These are phyloP conservation scores for Leucophenga montana DNA, from an alignment of 2,888 invertebrate species.

Conservation along the genomic window DNA sequence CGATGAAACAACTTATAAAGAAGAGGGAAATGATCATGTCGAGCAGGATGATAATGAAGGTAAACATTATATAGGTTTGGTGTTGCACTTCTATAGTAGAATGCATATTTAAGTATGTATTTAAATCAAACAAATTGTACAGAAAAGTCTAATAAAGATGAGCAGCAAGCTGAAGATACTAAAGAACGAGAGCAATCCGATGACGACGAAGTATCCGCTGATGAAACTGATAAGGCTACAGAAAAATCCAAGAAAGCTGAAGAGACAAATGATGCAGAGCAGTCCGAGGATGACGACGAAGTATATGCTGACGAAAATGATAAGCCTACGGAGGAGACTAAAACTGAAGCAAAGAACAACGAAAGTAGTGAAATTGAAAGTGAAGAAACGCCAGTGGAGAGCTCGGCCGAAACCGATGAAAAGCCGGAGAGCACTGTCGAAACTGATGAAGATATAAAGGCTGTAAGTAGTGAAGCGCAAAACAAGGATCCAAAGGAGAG, in stretches of 20 bases:
- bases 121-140: not conserved
- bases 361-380: no score
- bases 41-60: conserved; percentile 13
- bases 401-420: no score
- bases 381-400: not conserved
- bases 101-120: not conserved
- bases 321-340: not conserved
- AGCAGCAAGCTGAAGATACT: conserved; percentile 19
- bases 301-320: conserved; percentile 27
- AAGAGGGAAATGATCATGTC: conserved; percentile 31
- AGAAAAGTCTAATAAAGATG: not conserved
- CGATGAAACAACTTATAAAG: conserved; percentile 26
- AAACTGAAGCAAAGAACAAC: no score
- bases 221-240: conserved; percentile 25
- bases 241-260: conserved; percentile 12
- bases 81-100: not conserved
- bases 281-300: not conserved
- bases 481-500: no score
- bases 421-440: not conserved
- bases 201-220: conserved; percentile 8
- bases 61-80: not conserved
- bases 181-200: not conserved
- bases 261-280: no score
- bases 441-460: not conserved
- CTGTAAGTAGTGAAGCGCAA: not conserved